Base-by-base conservation (phyloP, 2,113 vertebrate genomes). In the Egretta garzetta region DNA sequence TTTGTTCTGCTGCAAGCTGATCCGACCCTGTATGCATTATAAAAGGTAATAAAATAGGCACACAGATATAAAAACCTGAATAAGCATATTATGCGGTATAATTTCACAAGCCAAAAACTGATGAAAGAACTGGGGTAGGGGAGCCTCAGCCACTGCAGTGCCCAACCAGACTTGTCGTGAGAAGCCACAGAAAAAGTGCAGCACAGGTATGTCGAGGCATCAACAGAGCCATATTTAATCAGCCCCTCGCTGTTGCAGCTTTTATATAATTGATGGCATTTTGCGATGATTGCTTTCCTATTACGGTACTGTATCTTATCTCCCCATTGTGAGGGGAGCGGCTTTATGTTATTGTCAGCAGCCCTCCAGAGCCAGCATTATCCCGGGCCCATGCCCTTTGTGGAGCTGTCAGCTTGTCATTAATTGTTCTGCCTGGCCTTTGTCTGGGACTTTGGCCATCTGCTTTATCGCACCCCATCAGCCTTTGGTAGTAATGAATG, bases 41-140 rank as follows among this genome's bases (percentile, higher is more conserved):
- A 97, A 98, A 97, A 97, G 97, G 98, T 98, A 98, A 98, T 98
- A 97, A 98, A 98, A 98, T 98, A 98, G 96, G 97, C 85, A 95
- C 92, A 93, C 88, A 98, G 95, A 97, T 97, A 97, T 97, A 98
- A 98, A 98, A 98, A 95, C 95, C 93, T 96, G 96, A 97, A 97
- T 95, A 97, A 97, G 92, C 93, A 97, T 98, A 96, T 91, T 97
- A 98, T 97, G 85, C n/a, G 4, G 60, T 92, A 96, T 97, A 97
- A 97, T 96, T 96, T 96, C 92, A 86, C 2, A 10, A 97, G 96
- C 96, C 94, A 93, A 86, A 96, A 97, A 84, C 72, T 6, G 86
- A 98, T 96, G 94, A 98, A 97, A 98, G 90, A 88, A 55, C 56
- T 3, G 76, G 84, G 88, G 43, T 92, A 95, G 88, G 87, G 55